These are phyloP conservation scores for Spodoptera litura DNA, from an alignment of 1,140 invertebrate species.

Conservation along the genomic window DNA sequence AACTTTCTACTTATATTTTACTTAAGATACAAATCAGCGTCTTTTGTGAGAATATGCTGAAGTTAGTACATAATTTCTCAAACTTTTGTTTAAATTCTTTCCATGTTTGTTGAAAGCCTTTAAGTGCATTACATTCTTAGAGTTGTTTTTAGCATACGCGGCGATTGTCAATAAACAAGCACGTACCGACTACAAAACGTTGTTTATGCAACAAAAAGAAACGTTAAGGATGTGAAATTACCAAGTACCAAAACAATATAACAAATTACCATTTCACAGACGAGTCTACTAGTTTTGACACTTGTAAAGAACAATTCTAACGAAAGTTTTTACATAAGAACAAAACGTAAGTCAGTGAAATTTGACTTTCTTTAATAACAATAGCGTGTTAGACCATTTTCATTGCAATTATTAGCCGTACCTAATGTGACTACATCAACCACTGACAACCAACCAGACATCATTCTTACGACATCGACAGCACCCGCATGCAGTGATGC, in stretches of 20 bases:
- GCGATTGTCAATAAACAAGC: constrained; percentile 1
- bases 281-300: constrained; percentile 1
- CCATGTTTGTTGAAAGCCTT: constrained; percentile 12
- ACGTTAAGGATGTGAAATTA: constrained; percentile 9
- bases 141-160: background rate
- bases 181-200: background rate
- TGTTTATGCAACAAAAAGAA: constrained; percentile 14
- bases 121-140: constrained; percentile 26
- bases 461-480: constrained; percentile 2
- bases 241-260: constrained; percentile 12
- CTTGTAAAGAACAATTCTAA: constrained; percentile 29
- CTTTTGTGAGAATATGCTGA: background rate
- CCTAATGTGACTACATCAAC: constrained; percentile 29
- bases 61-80: background rate
- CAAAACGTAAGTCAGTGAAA: constrained; percentile 35
- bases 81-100: background rate
- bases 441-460: constrained; percentile 6
- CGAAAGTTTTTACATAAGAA: constrained; percentile 47
- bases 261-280: constrained; percentile 32
- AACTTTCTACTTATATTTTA: constrained; percentile 31
- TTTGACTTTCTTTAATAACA: constrained; percentile 46
- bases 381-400: constrained; percentile 43
- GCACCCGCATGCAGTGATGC: constrained; percentile 16
- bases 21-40: background rate
- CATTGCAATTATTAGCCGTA: constrained; percentile 43